Percentiles rank a stretch among this genome's conserved stretches.
These are phyloP conservation scores for Mirounga angustirostris DNA, from an alignment of 2,113 vertebrate species.

Conservation along the genomic window DNA sequence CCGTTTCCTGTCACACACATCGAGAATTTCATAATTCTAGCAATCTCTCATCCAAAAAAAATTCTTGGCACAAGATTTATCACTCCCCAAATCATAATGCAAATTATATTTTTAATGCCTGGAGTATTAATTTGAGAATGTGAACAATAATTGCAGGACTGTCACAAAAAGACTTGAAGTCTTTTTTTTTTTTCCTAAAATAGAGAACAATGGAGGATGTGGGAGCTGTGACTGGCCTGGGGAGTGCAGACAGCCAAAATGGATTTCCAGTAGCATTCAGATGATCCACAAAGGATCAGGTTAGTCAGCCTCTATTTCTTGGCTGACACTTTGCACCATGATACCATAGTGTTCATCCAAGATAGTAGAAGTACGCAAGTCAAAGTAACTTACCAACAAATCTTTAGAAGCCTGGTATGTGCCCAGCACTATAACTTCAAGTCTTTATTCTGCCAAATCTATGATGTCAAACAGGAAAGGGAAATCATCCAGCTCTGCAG, in stretches of 20 bases:
- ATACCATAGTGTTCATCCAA: not conserved
- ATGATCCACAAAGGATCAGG: not conserved
- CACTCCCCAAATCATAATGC: not conserved
- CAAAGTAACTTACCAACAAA: not conserved
- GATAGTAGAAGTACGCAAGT: not conserved
- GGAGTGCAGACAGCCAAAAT: not conserved
- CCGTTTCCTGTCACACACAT: not conserved
- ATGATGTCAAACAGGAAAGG: not conserved
- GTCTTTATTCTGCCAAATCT: not conserved
- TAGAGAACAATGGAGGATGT: not conserved
- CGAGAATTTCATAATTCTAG: not conserved
- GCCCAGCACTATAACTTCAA: not conserved
- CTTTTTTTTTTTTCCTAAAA: not conserved
- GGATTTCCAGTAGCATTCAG: not conserved
- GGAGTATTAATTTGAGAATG: slow-evolving; percentile 22
- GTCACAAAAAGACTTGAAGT: not conserved
- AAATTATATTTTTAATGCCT: slow-evolving; percentile 47
- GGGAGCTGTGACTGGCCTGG: not conserved
- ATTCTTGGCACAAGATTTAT: slow-evolving; percentile 39
- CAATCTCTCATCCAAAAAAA: not conserved
- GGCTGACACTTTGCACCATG: not conserved
- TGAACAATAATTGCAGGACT: not conserved
- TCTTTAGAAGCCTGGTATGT: not conserved
- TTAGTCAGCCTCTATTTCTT: not conserved
- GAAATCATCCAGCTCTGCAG: not conserved